Percentiles rank a stretch among this genome's conserved stretches.
Evolutionary conservation across 2,797 vertebrate genomes (phyloP).

Genomic region (Helicolenus hilgendorfi): DNA sequence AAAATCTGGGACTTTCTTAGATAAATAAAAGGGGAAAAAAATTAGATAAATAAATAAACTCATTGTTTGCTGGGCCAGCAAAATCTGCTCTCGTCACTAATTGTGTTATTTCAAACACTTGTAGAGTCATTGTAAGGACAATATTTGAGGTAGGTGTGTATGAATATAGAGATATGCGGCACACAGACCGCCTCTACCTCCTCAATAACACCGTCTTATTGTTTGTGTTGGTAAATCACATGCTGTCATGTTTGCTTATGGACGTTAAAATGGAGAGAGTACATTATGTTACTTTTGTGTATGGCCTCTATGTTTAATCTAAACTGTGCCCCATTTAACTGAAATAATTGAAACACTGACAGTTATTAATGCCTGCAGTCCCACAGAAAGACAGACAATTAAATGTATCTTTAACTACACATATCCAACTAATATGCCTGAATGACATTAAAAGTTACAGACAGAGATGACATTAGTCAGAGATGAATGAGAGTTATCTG

Average conservation of each 20-base stretch:
- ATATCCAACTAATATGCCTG: not conserved
- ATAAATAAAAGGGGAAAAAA: not conserved
- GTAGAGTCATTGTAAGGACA: not conserved
- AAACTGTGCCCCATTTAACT: conserved; percentile 18
- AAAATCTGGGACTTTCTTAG: not conserved
- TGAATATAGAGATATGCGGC: not conserved
- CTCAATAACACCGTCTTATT: not conserved
- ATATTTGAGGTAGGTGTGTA: conserved; percentile 2
- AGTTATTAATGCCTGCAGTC: conserved; percentile 18
- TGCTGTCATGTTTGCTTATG: conserved; percentile 25
- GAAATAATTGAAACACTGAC: conserved; percentile 23
- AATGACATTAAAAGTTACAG: conserved; percentile 8
- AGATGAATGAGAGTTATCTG: not conserved
- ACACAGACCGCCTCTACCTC: not conserved
- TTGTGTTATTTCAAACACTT: conserved; percentile 21
- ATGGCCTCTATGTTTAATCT: not conserved
- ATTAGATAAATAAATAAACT: not conserved
- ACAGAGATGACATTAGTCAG: conserved; percentile 1
- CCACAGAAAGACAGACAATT: not conserved
- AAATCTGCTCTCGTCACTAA: not conserved
- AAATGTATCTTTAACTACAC: conserved; percentile 6
- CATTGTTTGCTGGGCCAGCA: not conserved
- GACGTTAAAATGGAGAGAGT: not conserved
- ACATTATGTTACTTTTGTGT: not conserved
- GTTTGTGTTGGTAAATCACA: conserved; percentile 26